Evolutionary conservation across 2,113 vertebrate species (phyloP).

Genomic region (Gobiocypris rarus): DNA sequence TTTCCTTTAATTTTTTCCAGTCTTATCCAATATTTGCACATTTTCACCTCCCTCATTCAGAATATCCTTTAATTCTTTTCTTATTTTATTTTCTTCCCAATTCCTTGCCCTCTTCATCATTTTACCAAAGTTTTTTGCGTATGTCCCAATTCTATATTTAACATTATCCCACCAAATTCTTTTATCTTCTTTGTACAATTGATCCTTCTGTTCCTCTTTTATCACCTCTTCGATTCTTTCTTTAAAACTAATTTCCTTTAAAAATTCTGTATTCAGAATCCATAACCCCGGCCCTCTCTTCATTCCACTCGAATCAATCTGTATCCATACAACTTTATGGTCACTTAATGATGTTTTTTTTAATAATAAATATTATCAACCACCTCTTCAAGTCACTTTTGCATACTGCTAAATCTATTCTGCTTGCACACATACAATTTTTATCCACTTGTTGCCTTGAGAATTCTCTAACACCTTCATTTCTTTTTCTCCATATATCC

Average conservation of each 20-base stretch:
- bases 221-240: neutral
- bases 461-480: neutral
- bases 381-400: neutral
- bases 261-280: neutral
- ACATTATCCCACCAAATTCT: neutral
- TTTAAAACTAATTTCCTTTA: neutral
- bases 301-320: neutral
- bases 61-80: neutral
- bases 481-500: conserved; percentile 2
- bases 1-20: neutral
- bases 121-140: neutral
- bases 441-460: neutral
- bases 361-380: neutral
- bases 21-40: neutral
- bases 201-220: neutral
- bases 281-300: neutral
- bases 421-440: neutral
- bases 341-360: neutral
- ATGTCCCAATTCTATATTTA: neutral
- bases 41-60: neutral
- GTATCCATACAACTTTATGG: neutral
- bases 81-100: neutral
- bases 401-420: neutral
- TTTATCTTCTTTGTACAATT: neutral
- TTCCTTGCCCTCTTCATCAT: neutral